These are phyloP conservation scores for Zelostemma sp. DNA, from an alignment of 1,140 invertebrate species.

Conservation along the genomic window DNA sequence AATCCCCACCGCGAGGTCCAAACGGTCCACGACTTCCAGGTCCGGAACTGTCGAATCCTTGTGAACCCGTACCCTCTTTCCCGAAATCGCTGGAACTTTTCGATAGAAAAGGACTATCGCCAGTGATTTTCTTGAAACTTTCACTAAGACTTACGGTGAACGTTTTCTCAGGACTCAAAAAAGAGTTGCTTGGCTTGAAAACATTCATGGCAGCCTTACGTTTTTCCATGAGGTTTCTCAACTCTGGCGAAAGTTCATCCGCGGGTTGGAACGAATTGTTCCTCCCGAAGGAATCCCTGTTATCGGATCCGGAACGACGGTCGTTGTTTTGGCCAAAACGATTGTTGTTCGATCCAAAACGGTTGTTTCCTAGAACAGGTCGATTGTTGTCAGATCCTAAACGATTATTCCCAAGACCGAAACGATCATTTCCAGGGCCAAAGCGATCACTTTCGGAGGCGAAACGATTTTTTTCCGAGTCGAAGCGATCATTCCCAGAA, in stretches of 20 bases:
- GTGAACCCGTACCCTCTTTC: conserved; percentile 3
- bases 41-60: conserved; percentile 1
- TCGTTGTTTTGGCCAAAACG: conserved; percentile 14
- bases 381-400: conserved; percentile 27
- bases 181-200: conserved; percentile 60
- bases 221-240: conserved; percentile 66
- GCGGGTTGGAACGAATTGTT: conserved; percentile 11
- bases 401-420: conserved; percentile 40
- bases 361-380: conserved; percentile 38
- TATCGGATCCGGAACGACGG: not conserved
- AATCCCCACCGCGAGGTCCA: not conserved
- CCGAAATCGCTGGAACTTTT: conserved; percentile 37
- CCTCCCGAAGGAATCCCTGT: conserved; percentile 7
- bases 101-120: conserved; percentile 54
- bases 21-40: conserved; percentile 11
- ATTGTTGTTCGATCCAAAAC: conserved; percentile 36
- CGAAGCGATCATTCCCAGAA: conserved; percentile 1
- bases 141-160: conserved; percentile 57
- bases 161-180: conserved; percentile 53
- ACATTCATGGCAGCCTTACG: conserved; percentile 59
- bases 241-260: conserved; percentile 57
- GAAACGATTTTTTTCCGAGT: conserved; percentile 23
- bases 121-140: conserved; percentile 64
- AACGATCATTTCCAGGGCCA: conserved; percentile 33
- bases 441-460: conserved; percentile 39